phyloP scores from a whole-genome alignment of 1,140 invertebrate genomes.

The Bombus ignitus region DNA sequence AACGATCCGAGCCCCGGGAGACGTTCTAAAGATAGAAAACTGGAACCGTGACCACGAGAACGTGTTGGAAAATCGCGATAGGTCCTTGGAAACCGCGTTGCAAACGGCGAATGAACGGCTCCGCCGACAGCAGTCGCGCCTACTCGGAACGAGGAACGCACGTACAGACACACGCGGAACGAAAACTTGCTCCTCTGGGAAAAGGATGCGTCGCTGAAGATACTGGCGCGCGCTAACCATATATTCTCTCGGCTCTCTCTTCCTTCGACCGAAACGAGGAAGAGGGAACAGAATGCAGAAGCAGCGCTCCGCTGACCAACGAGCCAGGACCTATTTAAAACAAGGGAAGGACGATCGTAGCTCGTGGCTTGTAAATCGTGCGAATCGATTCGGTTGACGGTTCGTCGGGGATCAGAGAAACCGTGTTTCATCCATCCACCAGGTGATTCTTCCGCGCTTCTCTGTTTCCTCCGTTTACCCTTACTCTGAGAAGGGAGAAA shows the following conservation, averaged over 20 bases:
- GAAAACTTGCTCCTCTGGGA: not conserved
- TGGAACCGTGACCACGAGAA: constrained; percentile 2
- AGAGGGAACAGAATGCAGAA: constrained; percentile 10
- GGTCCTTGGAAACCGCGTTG: not conserved
- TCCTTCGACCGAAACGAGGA: not conserved
- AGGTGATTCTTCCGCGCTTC: constrained; percentile 26
- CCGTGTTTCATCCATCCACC: not conserved
- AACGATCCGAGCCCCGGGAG: constrained; percentile 54
- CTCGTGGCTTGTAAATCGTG: constrained; percentile 19
- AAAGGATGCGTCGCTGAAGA: not conserved
- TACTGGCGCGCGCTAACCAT: not conserved
- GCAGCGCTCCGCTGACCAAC: not conserved
- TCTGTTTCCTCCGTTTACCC: not conserved
- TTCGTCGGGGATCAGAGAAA: not conserved
- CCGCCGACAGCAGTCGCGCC: not conserved
- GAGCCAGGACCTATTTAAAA: not conserved
- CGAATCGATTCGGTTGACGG: constrained; percentile 31
- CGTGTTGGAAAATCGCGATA: not conserved
- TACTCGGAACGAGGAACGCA: not conserved
- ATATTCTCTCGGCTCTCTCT: not conserved
- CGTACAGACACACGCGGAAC: not conserved
- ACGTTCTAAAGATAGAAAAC: constrained; percentile 66
- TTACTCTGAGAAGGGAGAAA: not conserved
- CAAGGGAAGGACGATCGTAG: not conserved
- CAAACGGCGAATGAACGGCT: not conserved